Evolutionary conservation across 2,888 invertebrate genomes (phyloP).

Genomic region (Holacanthella duospinosa): DNA sequence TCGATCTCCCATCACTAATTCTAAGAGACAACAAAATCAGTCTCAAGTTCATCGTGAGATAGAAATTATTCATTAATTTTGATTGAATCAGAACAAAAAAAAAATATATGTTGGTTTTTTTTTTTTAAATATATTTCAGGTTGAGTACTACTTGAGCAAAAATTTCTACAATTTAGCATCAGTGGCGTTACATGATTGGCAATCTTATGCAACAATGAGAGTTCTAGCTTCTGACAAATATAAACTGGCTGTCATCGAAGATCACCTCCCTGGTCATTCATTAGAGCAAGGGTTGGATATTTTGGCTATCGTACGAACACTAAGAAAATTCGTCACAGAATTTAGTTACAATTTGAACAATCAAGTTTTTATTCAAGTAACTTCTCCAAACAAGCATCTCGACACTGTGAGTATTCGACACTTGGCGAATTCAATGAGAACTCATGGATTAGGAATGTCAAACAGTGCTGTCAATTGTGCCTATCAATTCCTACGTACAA

Average conservation of each 20-base stretch:
- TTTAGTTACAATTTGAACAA: conserved; percentile 93
- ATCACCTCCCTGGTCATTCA: conserved; percentile 89
- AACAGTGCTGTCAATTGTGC: conserved; percentile 59
- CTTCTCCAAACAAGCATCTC: conserved; percentile 81
- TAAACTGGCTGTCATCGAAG: conserved; percentile 69
- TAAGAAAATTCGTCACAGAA: conserved; percentile 83
- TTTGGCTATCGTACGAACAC: conserved; percentile 91
- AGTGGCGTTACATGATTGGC: conserved; percentile 94
- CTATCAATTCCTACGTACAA: conserved; percentile 85
- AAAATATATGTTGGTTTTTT: not conserved
- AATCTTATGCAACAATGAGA: conserved; percentile 93
- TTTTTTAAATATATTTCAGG: too few relatives aligned
- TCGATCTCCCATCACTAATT: conserved; percentile 50
- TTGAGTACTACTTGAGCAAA: conserved; percentile 83
- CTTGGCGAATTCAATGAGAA: conserved; percentile 90
- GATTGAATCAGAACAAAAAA: too few relatives aligned
- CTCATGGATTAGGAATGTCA: conserved; percentile 83
- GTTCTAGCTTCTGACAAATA: conserved; percentile 78
- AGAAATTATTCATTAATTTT: not conserved
- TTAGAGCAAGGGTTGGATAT: conserved; percentile 95
- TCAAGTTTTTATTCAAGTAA: conserved; percentile 87
- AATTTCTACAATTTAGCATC: conserved; percentile 96
- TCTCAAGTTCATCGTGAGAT: conserved; percentile 48
- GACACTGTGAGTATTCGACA: conserved; percentile 92
- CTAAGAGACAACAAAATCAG: conserved; percentile 51